Evolutionary conservation across 2,113 vertebrate species (phyloP), one percentile per base, ranked within the genome.

Genomic region (Orthochromis indermauri): DNA sequence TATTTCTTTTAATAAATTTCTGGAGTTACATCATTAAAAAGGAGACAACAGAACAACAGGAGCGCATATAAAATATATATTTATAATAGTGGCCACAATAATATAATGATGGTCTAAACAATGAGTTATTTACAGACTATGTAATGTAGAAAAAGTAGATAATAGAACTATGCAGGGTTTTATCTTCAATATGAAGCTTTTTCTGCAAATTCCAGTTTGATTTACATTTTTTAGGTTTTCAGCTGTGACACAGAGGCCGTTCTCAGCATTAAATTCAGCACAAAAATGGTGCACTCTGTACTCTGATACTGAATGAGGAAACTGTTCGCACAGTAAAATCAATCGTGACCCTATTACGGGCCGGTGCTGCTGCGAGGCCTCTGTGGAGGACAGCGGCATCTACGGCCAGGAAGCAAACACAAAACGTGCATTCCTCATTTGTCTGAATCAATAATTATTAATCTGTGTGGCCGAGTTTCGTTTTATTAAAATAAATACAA

Each of bases 391-490:
- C 37, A 80, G 19, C 19, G 8, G 16, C 17, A 87, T 90, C 28
- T 61, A n/a, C 16, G 47, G 40, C 53, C 53, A 28, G 35, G 16
- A 40, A 11, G 31, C 12, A 59, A 63, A 86, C 84, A 49, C 28
- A 19, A 45, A 47, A 82, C 26, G 3, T 31, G 45, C 51, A 81
- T 71, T 59, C 35, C 68, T 90, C 63, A 86, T 92, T 85, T 86
- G 73, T 89, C 73, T 76, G 59, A 94, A 93, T 94, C 90, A 68
- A 92, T 94, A 81, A 89, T 92, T 89, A 87, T 93, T 87, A 79
- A 93, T 94, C 89, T 86, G 81, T 55, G 45, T 86, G 81, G 37
- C 68, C 80, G 66, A 86, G 79, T 90, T 93, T 84, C 71, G 55
- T 89, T 91, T 91, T 37, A 90, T 90, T 78, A 80, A 93, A 93